These are phyloP conservation scores for Tigriopus californicus DNA, from an alignment of 2,888 invertebrate genomes.

Conservation along the genomic window DNA sequence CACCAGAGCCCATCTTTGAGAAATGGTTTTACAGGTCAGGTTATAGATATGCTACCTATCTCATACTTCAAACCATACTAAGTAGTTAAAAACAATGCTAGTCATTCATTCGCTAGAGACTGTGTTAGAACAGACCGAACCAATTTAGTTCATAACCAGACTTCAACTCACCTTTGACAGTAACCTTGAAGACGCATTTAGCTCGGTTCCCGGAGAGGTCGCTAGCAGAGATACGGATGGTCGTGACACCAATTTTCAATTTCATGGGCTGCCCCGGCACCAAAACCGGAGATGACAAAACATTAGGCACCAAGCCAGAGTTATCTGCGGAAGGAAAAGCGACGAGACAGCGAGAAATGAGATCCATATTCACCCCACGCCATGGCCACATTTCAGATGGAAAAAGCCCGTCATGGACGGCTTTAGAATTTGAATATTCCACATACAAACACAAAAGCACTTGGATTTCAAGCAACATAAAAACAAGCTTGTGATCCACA, in stretches of 20 bases:
- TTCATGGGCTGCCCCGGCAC: slow-evolving; percentile 31
- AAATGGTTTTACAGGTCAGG: too few relatives aligned
- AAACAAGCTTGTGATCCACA: not conserved
- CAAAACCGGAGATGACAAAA: slow-evolving; percentile 40
- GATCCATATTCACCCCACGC: too few relatives aligned
- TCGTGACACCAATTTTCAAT: slow-evolving; percentile 38
- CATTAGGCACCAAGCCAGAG: slow-evolving; percentile 34
- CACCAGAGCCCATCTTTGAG: too few relatives aligned
- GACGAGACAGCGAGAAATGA: too few relatives aligned
- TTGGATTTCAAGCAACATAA: not conserved
- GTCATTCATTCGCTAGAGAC: too few relatives aligned
- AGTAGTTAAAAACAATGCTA: too few relatives aligned
- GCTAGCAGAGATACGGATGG: slow-evolving; percentile 41
- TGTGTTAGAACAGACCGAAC: too few relatives aligned
- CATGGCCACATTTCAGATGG: too few relatives aligned
- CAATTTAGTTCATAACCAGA: too few relatives aligned
- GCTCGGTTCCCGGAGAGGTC: slow-evolving; percentile 41
- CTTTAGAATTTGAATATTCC: not conserved
- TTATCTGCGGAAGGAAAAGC: slow-evolving; percentile 32
- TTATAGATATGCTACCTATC: too few relatives aligned
- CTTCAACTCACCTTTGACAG: slow-evolving; percentile 32
- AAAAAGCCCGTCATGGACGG: not conserved
- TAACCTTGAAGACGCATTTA: slow-evolving; percentile 39
- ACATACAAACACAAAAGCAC: too few relatives aligned
- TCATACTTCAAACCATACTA: too few relatives aligned